A percentile compares a stretch with the other conserved stretches of the same genome.
phyloP scores from a whole-genome alignment of 2,113 vertebrate genomes.

The Triplophysa tibetana region DNA sequence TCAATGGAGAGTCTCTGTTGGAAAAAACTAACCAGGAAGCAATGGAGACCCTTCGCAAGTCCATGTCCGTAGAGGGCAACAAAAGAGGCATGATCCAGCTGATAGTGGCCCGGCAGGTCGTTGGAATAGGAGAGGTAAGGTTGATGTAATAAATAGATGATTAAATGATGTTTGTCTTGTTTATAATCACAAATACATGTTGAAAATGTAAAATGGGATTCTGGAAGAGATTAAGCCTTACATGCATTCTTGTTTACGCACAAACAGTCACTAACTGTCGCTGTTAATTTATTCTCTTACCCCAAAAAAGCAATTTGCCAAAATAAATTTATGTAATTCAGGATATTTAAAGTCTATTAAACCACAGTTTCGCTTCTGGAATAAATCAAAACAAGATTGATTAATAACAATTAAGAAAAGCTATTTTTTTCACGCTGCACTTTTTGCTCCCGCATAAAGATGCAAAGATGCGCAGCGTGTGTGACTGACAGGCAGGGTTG shows the following conservation, averaged over 20 bases:
- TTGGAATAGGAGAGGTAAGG: constrained; percentile 84
- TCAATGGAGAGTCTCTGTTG: constrained; percentile 92
- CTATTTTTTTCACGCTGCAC: not conserved
- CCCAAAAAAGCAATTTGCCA: too few relatives aligned
- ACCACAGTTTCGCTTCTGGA: too few relatives aligned
- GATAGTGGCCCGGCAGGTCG: constrained; percentile 85
- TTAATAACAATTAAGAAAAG: not conserved
- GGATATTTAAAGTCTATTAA: too few relatives aligned
- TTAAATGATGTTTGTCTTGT: too few relatives aligned
- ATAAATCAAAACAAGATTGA: too few relatives aligned
- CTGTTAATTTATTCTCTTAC: too few relatives aligned
- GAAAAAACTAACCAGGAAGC: constrained; percentile 96
- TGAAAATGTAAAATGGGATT: too few relatives aligned
- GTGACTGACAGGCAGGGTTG: constrained; percentile 36
- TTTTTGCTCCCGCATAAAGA: not conserved
- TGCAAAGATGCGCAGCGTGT: not conserved
- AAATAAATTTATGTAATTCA: too few relatives aligned
- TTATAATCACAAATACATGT: too few relatives aligned
- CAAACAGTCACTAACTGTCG: too few relatives aligned
- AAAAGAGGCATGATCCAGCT: constrained; percentile 97
- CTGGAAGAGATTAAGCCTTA: too few relatives aligned
- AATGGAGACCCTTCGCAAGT: constrained; percentile 93
- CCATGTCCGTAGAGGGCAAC: constrained; percentile 97
- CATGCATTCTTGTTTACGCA: too few relatives aligned
- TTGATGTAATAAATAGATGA: not conserved